Percentiles rank a stretch among this genome's conserved stretches.
phyloP scores from a whole-genome alignment of 1,140 invertebrate species.

The Galleria mellonella region DNA sequence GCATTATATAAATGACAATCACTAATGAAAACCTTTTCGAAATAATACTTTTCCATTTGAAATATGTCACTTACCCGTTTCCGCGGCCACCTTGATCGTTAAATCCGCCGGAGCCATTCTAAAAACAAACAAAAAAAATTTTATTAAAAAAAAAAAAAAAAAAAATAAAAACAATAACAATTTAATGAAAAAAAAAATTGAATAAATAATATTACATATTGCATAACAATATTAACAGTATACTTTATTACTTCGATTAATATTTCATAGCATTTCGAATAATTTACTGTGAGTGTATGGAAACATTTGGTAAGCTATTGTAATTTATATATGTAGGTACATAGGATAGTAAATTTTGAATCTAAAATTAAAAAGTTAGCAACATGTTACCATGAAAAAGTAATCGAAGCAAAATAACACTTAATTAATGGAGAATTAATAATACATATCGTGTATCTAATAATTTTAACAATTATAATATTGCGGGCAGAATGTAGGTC shows the following conservation, averaged over 20 bases:
- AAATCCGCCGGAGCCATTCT: constrained; percentile 86
- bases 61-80: constrained; percentile 78
- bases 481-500: background rate
- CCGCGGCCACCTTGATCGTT: constrained; percentile 82
- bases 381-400: constrained; percentile 9
- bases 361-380: background rate
- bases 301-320: no score
- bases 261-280: background rate
- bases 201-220: constrained; percentile 18
- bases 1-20: no score
- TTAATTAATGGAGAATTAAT: constrained; percentile 16
- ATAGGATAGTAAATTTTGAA: no score
- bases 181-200: constrained; percentile 28
- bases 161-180: constrained; percentile 55
- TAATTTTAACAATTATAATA: background rate
- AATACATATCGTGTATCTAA: constrained; percentile 3
- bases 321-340: no score
- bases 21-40: no score
- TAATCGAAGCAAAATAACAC: constrained; percentile 5
- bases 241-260: background rate
- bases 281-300: no score
- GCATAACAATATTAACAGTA: background rate
- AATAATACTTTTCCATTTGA: no score
- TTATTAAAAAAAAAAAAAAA: constrained; percentile 67
- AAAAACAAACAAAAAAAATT: constrained; percentile 81